phyloP scores from a whole-genome alignment of 1,140 invertebrate species.

The Chrysoperla carnea region DNA sequence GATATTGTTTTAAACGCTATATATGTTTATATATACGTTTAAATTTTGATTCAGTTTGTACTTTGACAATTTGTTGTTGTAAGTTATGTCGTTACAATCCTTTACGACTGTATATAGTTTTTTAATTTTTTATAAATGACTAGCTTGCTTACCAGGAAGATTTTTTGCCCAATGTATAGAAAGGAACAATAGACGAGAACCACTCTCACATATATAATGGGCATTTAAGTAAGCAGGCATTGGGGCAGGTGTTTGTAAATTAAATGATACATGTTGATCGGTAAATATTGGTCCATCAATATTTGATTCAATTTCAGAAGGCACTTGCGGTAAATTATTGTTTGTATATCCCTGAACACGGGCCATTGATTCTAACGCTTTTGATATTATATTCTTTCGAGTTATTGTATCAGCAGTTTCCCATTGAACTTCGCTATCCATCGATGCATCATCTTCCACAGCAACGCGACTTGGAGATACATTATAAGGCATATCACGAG shows the following conservation, averaged over 20 bases:
- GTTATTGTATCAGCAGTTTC: conserved; percentile 29
- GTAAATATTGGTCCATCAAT: conserved; percentile 41
- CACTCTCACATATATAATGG: conserved; percentile 84
- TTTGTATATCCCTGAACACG: conserved; percentile 26
- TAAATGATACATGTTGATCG: conserved; percentile 54
- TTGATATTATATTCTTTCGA: conserved; percentile 44
- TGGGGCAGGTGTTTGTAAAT: conserved; percentile 63
- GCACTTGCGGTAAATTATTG: conserved; percentile 9
- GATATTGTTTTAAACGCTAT: too few species aligned
- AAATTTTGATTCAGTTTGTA: too few species aligned
- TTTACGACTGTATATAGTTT: too few species aligned
- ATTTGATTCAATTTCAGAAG: conserved; percentile 9
- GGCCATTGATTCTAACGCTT: conserved; percentile 59
- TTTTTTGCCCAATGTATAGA: conserved; percentile 78
- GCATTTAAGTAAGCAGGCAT: conserved; percentile 68
- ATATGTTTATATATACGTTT: too few species aligned
- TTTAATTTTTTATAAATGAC: too few species aligned
- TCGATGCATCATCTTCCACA: conserved; percentile 39
- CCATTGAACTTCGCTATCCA: conserved; percentile 32
- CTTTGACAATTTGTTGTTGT: too few species aligned
- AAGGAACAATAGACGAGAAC: conserved; percentile 71
- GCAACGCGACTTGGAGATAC: conserved; percentile 22
- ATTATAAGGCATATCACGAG: conserved; percentile 12
- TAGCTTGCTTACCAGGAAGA: conserved; percentile 55
- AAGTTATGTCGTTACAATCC: too few species aligned